These are phyloP conservation scores for Chaitophorus viminalis DNA, from an alignment of 2,888 invertebrate genomes.

Conservation along the genomic window DNA sequence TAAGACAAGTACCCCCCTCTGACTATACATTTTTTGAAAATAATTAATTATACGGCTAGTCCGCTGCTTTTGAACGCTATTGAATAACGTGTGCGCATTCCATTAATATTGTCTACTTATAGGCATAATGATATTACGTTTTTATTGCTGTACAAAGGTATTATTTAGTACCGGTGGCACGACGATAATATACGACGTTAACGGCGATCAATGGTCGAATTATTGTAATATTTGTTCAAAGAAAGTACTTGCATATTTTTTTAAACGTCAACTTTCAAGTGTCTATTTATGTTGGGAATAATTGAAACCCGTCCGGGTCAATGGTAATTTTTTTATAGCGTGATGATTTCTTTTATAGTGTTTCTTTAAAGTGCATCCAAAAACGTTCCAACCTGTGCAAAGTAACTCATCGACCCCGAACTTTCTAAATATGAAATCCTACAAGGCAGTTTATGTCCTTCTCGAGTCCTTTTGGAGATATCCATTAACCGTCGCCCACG, in stretches of 20 bases:
- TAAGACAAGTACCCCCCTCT: background rate
- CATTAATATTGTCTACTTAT: slow-evolving; percentile 51
- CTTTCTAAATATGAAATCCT: slow-evolving; percentile 22
- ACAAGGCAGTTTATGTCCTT: slow-evolving; percentile 19
- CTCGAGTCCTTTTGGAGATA: slow-evolving; percentile 11
- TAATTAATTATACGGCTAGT: slow-evolving; percentile 19
- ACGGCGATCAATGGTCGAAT: slow-evolving; percentile 22
- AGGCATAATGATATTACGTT: background rate
- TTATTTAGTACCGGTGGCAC: slow-evolving; percentile 43
- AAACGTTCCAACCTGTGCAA: slow-evolving; percentile 6
- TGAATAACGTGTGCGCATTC: slow-evolving; percentile 31
- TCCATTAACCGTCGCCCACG: background rate
- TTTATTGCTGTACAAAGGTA: slow-evolving; percentile 29
- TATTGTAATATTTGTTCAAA: slow-evolving; percentile 15
- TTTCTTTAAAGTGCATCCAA: background rate
- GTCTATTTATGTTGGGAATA: background rate
- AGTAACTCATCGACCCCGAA: background rate
- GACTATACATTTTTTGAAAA: background rate
- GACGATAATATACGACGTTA: background rate
- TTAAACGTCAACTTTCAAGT: slow-evolving; percentile 29
- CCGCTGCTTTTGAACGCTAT: background rate
- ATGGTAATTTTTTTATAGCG: background rate
- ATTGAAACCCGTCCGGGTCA: slow-evolving; percentile 2
- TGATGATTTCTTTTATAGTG: slow-evolving; percentile 4
- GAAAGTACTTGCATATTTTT: slow-evolving; percentile 9